Percentiles rank a stretch among this genome's conserved stretches.
These are phyloP conservation scores for Drosophila paramelanica DNA, from an alignment of 2,888 invertebrate genomes.

Conservation along the genomic window DNA sequence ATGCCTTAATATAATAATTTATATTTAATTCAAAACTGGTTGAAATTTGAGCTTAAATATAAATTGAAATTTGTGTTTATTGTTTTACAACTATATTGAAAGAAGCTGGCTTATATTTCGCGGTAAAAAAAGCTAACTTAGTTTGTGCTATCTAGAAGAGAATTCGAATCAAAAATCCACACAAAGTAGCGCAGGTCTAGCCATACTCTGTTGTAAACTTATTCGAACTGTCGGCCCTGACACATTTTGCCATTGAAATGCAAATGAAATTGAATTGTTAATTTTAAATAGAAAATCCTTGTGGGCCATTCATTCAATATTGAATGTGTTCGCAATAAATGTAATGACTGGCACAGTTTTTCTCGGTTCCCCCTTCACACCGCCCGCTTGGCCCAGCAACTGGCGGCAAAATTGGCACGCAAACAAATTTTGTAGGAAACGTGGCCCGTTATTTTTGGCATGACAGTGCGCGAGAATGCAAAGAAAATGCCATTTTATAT, in stretches of 20 bases:
- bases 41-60: no score
- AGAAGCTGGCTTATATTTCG: constrained; percentile 3
- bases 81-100: constrained; percentile 14
- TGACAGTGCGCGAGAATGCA: constrained; percentile 52
- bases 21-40: no score
- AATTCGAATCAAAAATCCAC: constrained; percentile 36
- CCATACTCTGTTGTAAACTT: background rate
- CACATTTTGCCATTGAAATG: constrained; percentile 77
- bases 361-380: constrained; percentile 6
- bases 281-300: constrained; percentile 80
- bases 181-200: background rate
- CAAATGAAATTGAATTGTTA: constrained; percentile 81
- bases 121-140: constrained; percentile 28
- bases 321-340: constrained; percentile 79
- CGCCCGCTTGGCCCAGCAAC: constrained; percentile 15
- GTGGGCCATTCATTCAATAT: constrained; percentile 79
- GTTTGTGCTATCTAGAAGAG: constrained; percentile 27
- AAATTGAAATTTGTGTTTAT: no score
- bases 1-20: no score
- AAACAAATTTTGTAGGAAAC: constrained; percentile 80
- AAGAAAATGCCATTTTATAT: constrained; percentile 64
- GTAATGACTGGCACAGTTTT: constrained; percentile 81
- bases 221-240: constrained; percentile 25
- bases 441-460: constrained; percentile 73
- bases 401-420: constrained; percentile 73